Percentiles rank a stretch among this genome's conserved stretches.
These are phyloP conservation scores for Aquatica leii DNA, from an alignment of 2,888 invertebrate genomes.

Conservation along the genomic window DNA sequence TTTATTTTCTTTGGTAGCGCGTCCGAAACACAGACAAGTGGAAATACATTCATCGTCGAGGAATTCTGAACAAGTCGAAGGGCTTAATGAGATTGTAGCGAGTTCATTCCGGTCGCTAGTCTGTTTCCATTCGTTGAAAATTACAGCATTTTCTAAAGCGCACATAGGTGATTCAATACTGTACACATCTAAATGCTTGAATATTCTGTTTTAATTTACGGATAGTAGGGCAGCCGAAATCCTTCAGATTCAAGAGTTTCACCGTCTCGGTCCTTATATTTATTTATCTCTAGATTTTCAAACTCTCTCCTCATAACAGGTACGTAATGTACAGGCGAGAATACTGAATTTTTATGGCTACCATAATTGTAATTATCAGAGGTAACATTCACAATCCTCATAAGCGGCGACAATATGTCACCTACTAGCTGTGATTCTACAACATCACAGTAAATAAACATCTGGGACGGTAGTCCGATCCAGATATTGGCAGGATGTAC, in stretches of 20 bases:
- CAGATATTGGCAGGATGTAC: not conserved
- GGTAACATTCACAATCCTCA: too few species aligned
- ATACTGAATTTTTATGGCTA: not conserved
- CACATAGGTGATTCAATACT: slow-evolving; percentile 6
- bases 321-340: slow-evolving; percentile 8
- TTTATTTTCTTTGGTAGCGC: not conserved
- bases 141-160: slow-evolving; percentile 13
- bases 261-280: slow-evolving; percentile 5
- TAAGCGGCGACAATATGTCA: not conserved
- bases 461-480: slow-evolving; percentile 4
- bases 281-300: too few species aligned
- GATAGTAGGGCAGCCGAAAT: slow-evolving; percentile 7
- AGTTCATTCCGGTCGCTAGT: slow-evolving; percentile 5
- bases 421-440: not conserved
- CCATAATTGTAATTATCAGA: slow-evolving; percentile 1
- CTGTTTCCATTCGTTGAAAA: not conserved
- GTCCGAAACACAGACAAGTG: slow-evolving; percentile 15
- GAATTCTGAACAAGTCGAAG: not conserved
- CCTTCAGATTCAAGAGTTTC: slow-evolving; percentile 9
- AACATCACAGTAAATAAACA: slow-evolving; percentile 10
- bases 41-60: slow-evolving; percentile 1
- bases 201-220: not conserved
- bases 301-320: slow-evolving; percentile 11
- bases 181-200: not conserved
- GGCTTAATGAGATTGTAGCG: not conserved